Base-by-base conservation (phyloP, 2,797 vertebrate species). In the Clarias platycephalus region DNA sequence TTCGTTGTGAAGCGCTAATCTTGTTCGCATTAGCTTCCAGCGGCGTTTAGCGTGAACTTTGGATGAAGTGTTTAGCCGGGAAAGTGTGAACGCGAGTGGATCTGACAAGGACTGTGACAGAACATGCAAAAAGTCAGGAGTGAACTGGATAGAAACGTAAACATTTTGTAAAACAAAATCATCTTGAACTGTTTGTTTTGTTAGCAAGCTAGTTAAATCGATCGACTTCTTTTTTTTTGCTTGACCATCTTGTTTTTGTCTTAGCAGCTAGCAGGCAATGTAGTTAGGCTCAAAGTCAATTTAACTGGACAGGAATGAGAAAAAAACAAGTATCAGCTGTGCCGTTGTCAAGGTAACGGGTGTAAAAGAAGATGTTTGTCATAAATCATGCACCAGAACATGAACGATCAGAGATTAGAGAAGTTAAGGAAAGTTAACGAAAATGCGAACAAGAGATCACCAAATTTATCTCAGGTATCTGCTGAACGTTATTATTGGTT, bases 1-100 rank as follows among this genome's bases (percentile, higher is more conserved):
- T 49, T 77, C 31, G 15, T 16, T 34, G 40, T 58, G n/a, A 77
- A 55, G 75, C 13, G 24, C 13, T 63, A 86, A 82, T 81, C 74
- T 81, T 49, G 2, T 57, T 34, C 37, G n/a, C 26, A 66, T 67
- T 66, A 80, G n/a, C 37, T 13, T 77, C 55, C 74, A 58, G 74
- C 28, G 0, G 55, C 22, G 31, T 34, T 53, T 77, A 15, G 75
- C 75, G 24, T 37, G 75, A 60, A 37, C 4, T 77, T 24, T 6
- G 28, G 71, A 75, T 31, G 72, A 55, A 74, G 72, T 20, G 22
- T 31, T 57, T 24, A 24, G 31, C 20, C 15, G 9, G 9, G 22
- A 60, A 58, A 60, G 28, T 55, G 49, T 28, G 16, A 26, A 37
- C 37, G 10, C 2, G 9, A 55, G 44, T 20, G 68, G 37, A 71